Base-by-base conservation (phyloP, 1,140 invertebrate species). In the Drosophila sturtevanti region DNA sequence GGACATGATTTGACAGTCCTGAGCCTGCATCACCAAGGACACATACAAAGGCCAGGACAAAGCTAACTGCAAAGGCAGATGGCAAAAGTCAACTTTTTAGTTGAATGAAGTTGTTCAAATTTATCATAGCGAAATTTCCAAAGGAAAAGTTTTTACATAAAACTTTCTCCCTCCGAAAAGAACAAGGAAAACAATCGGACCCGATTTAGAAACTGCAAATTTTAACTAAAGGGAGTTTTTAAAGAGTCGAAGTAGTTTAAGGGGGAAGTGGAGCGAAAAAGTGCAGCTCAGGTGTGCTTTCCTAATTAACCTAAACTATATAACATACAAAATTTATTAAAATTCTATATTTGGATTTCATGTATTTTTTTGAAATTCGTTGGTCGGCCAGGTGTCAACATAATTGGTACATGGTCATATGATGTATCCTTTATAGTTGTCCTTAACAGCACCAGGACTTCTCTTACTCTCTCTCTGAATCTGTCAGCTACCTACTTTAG, bases 401-500 rank as follows among this genome's bases (percentile, higher is more conserved):
- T 79, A 87, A 87, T 87, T 82, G 79, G 69, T 73, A 56, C 44
- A 71, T 68, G 76, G 58, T 35, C 68, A 67, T 63, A 77, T 77
- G 68, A 77, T 77, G 55, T 58, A 72, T 64, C 44, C 63, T 70
- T 77, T 65, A 58, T 48, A 16, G 12, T 38, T 10, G 21, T 48
- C 16, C 21, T 10, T n/a, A 48, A 48, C 16, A 48, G 22, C 38
- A 16, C 9, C 38, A 35, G 31, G 7, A 11, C 22, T 52, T n/a
- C 41, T 24, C 10, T 4, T 27, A 24, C 9, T 10, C 10, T n/a
- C 24, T 4, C 1, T 11, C 38, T 44, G 31, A 7, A 7, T 1
- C 22, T 16, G 21, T 52, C 58, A 22, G 10, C 14, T 16, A 41
- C 24, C 10, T 4, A 24, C 24, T 24, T 24, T 24, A 31, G 27